Conservation (phyloP, 1,140 invertebrate species). For the Aleiodes sp. region DNA sequence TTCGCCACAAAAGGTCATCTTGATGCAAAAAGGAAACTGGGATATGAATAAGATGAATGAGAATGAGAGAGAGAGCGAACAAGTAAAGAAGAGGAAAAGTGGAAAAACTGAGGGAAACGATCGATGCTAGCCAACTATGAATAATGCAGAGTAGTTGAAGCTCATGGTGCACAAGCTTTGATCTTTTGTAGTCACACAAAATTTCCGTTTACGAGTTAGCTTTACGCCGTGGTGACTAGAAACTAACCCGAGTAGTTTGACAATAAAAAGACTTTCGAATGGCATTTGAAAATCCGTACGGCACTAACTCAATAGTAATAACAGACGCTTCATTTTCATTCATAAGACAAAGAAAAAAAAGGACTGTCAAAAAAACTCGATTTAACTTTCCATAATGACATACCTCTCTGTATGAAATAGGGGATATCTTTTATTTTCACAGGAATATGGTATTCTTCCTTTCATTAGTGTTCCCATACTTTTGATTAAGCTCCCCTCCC, state of each 20-base stretch:
- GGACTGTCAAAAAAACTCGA: too few species aligned
- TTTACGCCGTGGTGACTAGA: background rate
- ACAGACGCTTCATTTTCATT: background rate
- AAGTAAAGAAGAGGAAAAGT: background rate
- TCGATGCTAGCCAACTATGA: conserved; percentile 45
- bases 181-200: conserved; percentile 46
- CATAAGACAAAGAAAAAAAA: background rate
- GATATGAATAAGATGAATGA: too few species aligned
- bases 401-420: too few species aligned
- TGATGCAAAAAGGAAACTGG: too few species aligned
- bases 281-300: background rate
- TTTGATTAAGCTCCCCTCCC: too few species aligned
- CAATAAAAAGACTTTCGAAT: background rate
- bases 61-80: background rate
- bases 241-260: conserved; percentile 1
- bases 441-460: too few species aligned
- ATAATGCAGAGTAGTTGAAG: conserved; percentile 44
- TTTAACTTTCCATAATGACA: background rate
- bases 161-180: conserved; percentile 40
- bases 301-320: conserved; percentile 21
- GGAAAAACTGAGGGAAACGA: conserved; percentile 14
- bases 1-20: too few species aligned
- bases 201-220: conserved; percentile 47
- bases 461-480: too few species aligned
- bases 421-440: too few species aligned